Conservation (phyloP, 2,888 invertebrate species). For the Pseudococcus jackbeardsleyi region DNA sequence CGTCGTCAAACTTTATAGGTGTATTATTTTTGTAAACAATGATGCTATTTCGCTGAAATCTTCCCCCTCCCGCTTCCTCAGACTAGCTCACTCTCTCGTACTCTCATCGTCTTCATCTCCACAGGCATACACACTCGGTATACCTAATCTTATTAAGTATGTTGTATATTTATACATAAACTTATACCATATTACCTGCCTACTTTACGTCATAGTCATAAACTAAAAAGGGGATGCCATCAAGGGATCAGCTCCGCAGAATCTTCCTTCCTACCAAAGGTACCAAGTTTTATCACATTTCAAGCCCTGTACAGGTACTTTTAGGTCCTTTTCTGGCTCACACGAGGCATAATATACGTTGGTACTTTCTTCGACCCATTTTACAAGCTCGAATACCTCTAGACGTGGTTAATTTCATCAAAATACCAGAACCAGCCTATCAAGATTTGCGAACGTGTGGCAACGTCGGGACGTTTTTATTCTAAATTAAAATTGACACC, state of each 20-base stretch:
- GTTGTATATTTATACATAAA: not conserved
- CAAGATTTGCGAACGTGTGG: not conserved
- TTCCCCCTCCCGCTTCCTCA: too few species aligned
- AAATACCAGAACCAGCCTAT: not conserved
- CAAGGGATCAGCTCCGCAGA: not conserved
- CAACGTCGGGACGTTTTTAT: not conserved
- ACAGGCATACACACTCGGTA: not conserved
- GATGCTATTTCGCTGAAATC: not conserved
- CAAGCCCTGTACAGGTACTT: not conserved
- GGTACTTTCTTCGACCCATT: too few species aligned
- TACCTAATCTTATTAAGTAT: constrained; percentile 40
- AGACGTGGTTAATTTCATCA: not conserved
- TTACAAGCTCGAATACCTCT: too few species aligned
- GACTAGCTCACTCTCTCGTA: too few species aligned
- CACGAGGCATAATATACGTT: too few species aligned
- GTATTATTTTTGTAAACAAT: constrained; percentile 35
- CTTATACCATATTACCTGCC: constrained; percentile 14
- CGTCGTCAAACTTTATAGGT: not conserved
- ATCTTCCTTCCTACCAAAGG: not conserved
- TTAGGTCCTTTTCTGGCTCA: too few species aligned
- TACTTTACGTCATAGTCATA: not conserved
- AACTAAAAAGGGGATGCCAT: constrained; percentile 4
- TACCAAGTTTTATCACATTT: constrained; percentile 14
- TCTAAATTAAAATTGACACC: constrained; percentile 43
- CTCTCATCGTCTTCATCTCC: not conserved